phyloP scores from a whole-genome alignment of 2,888 invertebrate genomes.

The Emmelina monodactyla region DNA sequence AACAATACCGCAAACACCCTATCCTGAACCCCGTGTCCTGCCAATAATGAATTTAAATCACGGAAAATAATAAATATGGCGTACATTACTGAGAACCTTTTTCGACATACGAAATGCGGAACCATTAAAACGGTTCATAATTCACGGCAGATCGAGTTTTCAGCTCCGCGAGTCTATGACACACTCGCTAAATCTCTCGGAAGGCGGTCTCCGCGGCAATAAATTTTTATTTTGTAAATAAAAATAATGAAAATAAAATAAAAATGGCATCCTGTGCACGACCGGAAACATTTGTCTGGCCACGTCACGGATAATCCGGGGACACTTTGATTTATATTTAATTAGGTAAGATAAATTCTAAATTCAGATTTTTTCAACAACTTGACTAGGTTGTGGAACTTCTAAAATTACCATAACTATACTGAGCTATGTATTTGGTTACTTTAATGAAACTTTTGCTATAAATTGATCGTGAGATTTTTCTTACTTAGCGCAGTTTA shows the following conservation, averaged over 20 bases:
- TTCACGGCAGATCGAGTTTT: slow-evolving; percentile 51
- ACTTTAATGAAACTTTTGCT: too few relatives aligned
- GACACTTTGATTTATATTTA: slow-evolving; percentile 57
- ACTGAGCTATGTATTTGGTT: too few relatives aligned
- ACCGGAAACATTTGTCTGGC: slow-evolving; percentile 61
- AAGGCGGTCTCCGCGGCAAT: slow-evolving; percentile 55
- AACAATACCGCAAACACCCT: slow-evolving; percentile 6
- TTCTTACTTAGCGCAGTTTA: too few relatives aligned
- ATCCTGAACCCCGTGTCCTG: slow-evolving; percentile 16
- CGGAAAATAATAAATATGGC: slow-evolving; percentile 32
- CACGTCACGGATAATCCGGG: slow-evolving; percentile 54
- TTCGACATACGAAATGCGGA: slow-evolving; percentile 35
- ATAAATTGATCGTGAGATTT: too few relatives aligned
- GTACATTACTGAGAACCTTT: slow-evolving; percentile 40
- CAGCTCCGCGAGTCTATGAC: slow-evolving; percentile 57
- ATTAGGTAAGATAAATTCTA: slow-evolving; percentile 45
- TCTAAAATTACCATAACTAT: too few relatives aligned
- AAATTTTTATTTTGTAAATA: slow-evolving; percentile 61
- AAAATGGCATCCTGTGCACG: slow-evolving; percentile 36
- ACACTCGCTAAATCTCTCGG: slow-evolving; percentile 60
- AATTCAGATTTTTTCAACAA: slow-evolving; percentile 11
- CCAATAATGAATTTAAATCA: slow-evolving; percentile 38
- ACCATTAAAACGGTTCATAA: slow-evolving; percentile 53
- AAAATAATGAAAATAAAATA: slow-evolving; percentile 61
- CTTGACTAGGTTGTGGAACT: too few relatives aligned